Evolutionary conservation across 64 coral and sea anemone genomes (phyloP).

Genomic region (Stichodactyla mertensii): DNA sequence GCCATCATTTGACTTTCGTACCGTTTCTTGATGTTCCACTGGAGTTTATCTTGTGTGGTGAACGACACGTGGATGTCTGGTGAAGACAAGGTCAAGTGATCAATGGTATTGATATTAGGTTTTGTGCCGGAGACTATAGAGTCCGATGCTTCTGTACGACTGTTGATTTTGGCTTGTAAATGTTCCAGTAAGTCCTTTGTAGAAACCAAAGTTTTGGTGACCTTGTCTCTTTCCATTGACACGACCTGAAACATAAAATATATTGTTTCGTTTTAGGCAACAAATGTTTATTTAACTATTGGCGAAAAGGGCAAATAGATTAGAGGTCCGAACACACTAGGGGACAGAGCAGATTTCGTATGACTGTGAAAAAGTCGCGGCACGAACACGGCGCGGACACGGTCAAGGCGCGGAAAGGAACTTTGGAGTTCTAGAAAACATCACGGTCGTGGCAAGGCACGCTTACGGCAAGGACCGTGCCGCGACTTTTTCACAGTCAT

Average conservation of each 20-base stretch:
- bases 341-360: too few relatives aligned
- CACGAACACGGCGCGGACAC: too few relatives aligned
- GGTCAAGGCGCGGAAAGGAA: too few relatives aligned
- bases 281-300: too few relatives aligned
- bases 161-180: slow-evolving; percentile 47
- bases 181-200: slow-evolving; percentile 61
- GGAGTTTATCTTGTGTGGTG: slow-evolving; percentile 68
- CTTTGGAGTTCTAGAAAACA: too few relatives aligned
- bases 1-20: slow-evolving; percentile 87
- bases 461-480: too few relatives aligned
- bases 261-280: too few relatives aligned
- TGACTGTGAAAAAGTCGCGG: too few relatives aligned
- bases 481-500: too few relatives aligned
- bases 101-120: slow-evolving; percentile 1
- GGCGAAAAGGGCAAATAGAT: too few relatives aligned
- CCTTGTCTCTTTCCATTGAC: slow-evolving; percentile 68
- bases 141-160: slow-evolving; percentile 50
- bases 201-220: slow-evolving; percentile 38
- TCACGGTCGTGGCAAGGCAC: too few relatives aligned
- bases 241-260: slow-evolving; percentile 33
- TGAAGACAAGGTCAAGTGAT: slow-evolving; percentile 19
- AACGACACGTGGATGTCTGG: slow-evolving; percentile 78
- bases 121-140: slow-evolving; percentile 21
- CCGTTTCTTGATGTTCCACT: slow-evolving; percentile 66
- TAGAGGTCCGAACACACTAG: too few relatives aligned